phyloP scores from a whole-genome alignment of 1,140 invertebrate species.

The Ips nitidus region DNA sequence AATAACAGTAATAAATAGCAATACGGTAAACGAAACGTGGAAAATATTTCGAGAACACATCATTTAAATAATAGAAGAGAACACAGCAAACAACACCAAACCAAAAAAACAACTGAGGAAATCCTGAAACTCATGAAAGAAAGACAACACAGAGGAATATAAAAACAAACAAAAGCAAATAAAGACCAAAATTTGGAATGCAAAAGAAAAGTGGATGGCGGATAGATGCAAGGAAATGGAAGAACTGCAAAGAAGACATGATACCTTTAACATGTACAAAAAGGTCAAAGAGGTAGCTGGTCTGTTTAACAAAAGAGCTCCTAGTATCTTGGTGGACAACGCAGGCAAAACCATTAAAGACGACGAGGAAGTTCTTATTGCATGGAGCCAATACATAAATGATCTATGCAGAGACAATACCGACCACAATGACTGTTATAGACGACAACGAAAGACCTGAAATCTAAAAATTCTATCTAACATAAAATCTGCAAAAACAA shows the following conservation, averaged over 20 bases:
- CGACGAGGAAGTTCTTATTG: background rate
- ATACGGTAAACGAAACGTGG: too few relatives aligned
- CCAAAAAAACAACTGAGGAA: too few relatives aligned
- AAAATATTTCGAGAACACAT: too few relatives aligned
- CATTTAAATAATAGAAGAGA: too few relatives aligned
- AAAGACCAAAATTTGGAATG: constrained; percentile 11
- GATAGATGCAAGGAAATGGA: constrained; percentile 23
- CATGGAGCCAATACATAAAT: background rate
- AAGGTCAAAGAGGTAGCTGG: constrained; percentile 15
- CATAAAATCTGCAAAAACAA: too few relatives aligned
- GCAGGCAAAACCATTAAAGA: background rate
- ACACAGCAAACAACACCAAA: too few relatives aligned
- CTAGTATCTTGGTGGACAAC: background rate
- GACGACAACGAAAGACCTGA: too few relatives aligned
- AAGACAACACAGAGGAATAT: constrained; percentile 16
- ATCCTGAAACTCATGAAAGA: constrained; percentile 14
- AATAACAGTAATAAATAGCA: too few relatives aligned
- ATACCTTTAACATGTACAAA: constrained; percentile 25
- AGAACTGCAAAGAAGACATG: constrained; percentile 21
- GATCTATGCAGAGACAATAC: background rate
- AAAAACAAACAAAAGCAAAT: constrained; percentile 13
- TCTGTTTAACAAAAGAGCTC: background rate
- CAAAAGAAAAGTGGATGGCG: constrained; percentile 16
- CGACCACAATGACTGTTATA: background rate
- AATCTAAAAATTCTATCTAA: too few relatives aligned